Conservation (phyloP, 2,888 invertebrate genomes). For the Pollenia angustigena region DNA sequence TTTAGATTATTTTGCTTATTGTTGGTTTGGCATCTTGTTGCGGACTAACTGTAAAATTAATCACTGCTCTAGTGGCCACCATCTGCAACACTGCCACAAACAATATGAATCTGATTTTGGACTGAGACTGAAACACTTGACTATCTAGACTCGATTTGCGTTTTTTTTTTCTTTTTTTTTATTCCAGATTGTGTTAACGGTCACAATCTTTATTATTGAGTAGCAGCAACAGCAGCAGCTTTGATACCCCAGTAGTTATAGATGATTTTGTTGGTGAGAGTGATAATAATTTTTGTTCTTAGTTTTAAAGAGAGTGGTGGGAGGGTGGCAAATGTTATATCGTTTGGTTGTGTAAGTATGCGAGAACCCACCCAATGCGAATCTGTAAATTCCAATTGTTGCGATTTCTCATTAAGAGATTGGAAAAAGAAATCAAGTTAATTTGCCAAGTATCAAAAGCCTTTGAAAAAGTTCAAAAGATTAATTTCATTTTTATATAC, state of each 20-base stretch:
- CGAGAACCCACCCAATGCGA: constrained; percentile 75
- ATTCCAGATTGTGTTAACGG: constrained; percentile 74
- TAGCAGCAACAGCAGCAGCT: constrained; percentile 63
- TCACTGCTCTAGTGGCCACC: constrained; percentile 80
- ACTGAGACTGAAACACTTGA: constrained; percentile 78
- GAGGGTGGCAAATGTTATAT: constrained; percentile 21
- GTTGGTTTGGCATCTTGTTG: constrained; percentile 81
- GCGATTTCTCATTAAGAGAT: constrained; percentile 80
- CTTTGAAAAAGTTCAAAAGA: constrained; percentile 50
- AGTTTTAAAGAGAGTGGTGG: constrained; percentile 13
- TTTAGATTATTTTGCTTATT: constrained; percentile 67
- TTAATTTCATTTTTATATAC: not conserved
- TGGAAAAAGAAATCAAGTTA: constrained; percentile 79
- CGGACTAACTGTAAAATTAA: constrained; percentile 83
- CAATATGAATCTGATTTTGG: constrained; percentile 75
- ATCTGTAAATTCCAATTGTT: constrained; percentile 81
- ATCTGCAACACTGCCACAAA: constrained; percentile 77
- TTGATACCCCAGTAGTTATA: constrained; percentile 42
- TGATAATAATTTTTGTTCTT: constrained; percentile 34
- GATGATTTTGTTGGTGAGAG: constrained; percentile 45
- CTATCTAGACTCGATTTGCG: constrained; percentile 72
- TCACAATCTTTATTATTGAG: constrained; percentile 66
- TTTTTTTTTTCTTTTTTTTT: constrained; percentile 53
- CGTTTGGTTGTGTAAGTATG: not conserved
- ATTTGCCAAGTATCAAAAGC: constrained; percentile 69